phyloP scores from a whole-genome alignment of 2,113 vertebrate genomes.

The Halichoerus grypus region DNA sequence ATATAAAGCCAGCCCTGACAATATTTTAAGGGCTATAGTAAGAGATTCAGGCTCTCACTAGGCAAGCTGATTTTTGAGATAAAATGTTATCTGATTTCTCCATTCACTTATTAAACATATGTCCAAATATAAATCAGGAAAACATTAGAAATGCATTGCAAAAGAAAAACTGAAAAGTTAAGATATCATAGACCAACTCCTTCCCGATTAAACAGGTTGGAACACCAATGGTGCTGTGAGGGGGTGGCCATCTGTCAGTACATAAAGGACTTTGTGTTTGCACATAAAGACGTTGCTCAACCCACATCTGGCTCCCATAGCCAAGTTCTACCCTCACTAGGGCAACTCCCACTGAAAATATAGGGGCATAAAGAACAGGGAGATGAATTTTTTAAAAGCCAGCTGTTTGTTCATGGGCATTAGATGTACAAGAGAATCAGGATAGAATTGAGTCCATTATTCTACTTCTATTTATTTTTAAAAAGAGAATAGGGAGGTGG shows the following conservation, averaged over 20 bases:
- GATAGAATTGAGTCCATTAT: conserved; percentile 22
- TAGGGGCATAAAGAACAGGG: conserved; percentile 53
- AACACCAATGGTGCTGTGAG: conserved; percentile 39
- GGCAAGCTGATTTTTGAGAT: not conserved
- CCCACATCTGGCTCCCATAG: conserved; percentile 71
- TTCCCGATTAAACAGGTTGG: conserved; percentile 70
- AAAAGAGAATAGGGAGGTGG: conserved; percentile 49
- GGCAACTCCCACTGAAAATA: conserved; percentile 73
- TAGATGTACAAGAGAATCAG: conserved; percentile 38
- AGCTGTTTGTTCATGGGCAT: conserved; percentile 56
- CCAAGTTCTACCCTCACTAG: conserved; percentile 68
- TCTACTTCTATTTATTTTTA: conserved; percentile 46
- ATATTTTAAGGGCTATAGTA: conserved; percentile 29
- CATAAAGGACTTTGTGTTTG: conserved; percentile 78
- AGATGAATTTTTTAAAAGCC: conserved; percentile 72
- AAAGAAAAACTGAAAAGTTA: conserved; percentile 64
- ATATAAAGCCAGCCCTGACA: conserved; percentile 26
- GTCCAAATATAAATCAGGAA: conserved; percentile 44
- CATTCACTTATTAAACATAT: conserved; percentile 50
- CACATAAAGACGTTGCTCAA: conserved; percentile 76
- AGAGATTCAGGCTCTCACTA: not conserved
- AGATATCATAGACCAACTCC: conserved; percentile 9
- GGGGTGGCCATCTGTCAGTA: conserved; percentile 66
- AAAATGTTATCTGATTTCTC: conserved; percentile 34
- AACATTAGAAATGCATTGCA: conserved; percentile 59